Conservation (phyloP, 2,113 vertebrate genomes). For the Pavo muticus region DNA sequence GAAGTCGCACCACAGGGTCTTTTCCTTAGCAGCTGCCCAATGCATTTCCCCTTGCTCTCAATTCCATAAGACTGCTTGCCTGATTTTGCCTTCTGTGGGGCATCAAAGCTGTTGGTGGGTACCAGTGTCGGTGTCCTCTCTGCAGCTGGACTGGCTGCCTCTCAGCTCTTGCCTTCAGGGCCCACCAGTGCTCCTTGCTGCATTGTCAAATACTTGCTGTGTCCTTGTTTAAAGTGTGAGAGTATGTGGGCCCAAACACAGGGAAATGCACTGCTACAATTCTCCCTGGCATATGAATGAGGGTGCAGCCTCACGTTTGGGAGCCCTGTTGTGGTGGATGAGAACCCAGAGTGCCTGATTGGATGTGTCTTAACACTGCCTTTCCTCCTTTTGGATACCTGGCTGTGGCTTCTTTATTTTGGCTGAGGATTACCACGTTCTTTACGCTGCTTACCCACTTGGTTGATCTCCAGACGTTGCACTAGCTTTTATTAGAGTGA, state of each 20-base stretch:
- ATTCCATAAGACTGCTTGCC: neutral
- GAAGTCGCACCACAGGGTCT: neutral
- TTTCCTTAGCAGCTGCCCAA: neutral
- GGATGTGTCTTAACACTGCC: neutral
- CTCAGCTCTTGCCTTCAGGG: neutral
- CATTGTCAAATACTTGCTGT: neutral
- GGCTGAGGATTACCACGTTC: neutral
- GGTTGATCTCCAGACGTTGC: rapidly evolving
- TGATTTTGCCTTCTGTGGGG: neutral
- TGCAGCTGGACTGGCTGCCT: neutral
- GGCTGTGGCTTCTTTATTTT: constrained; percentile 5
- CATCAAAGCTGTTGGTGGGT: neutral
- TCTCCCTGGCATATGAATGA: neutral
- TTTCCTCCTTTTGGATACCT: neutral
- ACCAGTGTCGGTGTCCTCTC: neutral
- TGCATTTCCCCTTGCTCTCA: neutral
- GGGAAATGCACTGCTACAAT: neutral
- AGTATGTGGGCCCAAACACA: neutral
- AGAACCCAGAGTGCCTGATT: rapidly evolving
- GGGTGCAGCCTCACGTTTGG: neutral
- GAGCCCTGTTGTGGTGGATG: neutral
- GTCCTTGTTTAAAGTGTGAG: neutral
- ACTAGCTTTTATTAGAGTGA: neutral
- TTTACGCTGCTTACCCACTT: neutral
- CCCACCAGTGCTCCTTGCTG: neutral